Percentiles rank a stretch among this genome's conserved stretches.
phyloP scores from a whole-genome alignment of 2,113 vertebrate species.

The Tragelaphus buxtoni region DNA sequence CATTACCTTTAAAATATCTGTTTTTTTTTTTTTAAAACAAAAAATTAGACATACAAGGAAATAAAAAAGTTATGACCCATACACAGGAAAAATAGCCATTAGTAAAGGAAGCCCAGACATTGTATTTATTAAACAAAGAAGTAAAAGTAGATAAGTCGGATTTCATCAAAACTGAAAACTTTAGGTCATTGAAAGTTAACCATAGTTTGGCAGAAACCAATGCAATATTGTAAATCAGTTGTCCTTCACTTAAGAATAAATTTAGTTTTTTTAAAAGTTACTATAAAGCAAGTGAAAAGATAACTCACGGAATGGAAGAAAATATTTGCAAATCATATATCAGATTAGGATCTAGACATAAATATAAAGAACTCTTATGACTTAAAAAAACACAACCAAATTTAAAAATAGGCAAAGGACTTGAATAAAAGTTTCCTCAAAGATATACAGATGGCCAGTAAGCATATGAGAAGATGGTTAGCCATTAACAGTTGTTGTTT shows the following conservation, averaged over 20 bases:
- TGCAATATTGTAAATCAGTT: background rate
- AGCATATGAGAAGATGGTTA: background rate
- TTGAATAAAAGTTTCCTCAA: background rate
- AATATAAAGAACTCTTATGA: background rate
- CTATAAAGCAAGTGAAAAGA: background rate
- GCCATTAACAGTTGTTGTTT: background rate
- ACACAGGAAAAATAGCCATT: background rate
- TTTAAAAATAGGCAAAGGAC: background rate
- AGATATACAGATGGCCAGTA: background rate
- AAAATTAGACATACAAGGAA: background rate
- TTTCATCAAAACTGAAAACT: constrained; percentile 6
- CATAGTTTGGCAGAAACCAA: background rate
- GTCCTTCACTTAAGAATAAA: background rate
- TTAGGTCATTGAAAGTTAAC: background rate
- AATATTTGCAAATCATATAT: background rate
- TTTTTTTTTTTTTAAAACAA: background rate
- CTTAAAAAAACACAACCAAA: background rate
- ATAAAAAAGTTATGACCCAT: background rate
- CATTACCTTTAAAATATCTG: background rate
- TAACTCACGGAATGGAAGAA: background rate
- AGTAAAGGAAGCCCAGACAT: background rate
- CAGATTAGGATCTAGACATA: background rate
- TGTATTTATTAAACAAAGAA: background rate
- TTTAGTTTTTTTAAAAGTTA: background rate
- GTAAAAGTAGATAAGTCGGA: background rate